These are phyloP conservation scores for Ceratina japonica DNA, from an alignment of 1,140 invertebrate species.

Conservation along the genomic window DNA sequence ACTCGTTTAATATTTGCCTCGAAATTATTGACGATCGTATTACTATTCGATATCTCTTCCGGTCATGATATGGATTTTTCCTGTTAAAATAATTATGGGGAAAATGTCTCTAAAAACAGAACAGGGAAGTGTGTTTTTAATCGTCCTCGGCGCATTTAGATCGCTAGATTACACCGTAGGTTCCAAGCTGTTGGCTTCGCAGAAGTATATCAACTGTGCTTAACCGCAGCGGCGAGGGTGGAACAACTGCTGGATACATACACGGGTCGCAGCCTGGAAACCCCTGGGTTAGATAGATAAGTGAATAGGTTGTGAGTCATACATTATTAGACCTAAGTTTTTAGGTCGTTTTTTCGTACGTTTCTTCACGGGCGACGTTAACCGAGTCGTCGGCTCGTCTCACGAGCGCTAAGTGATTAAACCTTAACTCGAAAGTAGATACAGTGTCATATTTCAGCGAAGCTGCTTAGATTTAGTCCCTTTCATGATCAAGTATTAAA, in stretches of 20 bases:
- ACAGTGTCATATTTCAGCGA: no score
- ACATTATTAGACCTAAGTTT: constrained; percentile 54
- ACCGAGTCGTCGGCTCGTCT: constrained; percentile 21
- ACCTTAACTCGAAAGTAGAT: neutral
- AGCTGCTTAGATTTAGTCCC: no score
- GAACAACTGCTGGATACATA: constrained; percentile 44
- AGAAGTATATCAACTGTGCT: constrained; percentile 39
- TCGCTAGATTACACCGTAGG: constrained; percentile 6
- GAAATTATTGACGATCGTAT: no score
- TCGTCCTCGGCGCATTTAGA: constrained; percentile 1
- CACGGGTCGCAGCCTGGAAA: constrained; percentile 59
- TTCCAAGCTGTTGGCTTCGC: constrained; percentile 31
- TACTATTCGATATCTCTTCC: no score
- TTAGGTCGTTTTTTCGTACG: constrained; percentile 51
- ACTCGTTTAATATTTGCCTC: no score
- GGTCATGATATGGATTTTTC: no score
- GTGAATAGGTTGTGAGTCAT: constrained; percentile 62
- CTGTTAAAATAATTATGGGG: neutral
- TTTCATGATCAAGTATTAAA: no score
- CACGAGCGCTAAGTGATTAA: constrained; percentile 11
- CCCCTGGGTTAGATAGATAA: constrained; percentile 60
- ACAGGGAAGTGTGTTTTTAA: neutral
- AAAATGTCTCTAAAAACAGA: neutral
- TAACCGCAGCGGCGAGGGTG: constrained; percentile 41
- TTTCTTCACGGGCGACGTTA: neutral